These are phyloP conservation scores for Pogona vitticeps DNA, from an alignment of 2,113 vertebrate genomes.

Conservation along the genomic window DNA sequence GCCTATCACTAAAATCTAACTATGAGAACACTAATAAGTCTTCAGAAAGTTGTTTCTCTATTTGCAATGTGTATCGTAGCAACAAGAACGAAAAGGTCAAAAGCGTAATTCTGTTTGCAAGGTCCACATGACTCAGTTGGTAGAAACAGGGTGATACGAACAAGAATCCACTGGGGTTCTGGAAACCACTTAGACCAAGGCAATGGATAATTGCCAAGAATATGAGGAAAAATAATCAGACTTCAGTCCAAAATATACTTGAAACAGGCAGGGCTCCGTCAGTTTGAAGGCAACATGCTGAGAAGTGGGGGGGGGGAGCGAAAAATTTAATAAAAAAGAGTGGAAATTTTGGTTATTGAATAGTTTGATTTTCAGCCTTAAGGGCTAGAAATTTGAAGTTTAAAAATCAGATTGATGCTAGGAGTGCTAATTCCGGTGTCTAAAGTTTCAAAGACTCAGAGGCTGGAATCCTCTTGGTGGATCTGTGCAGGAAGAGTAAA, in stretches of 20 bases:
- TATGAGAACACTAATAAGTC: not conserved
- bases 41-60: constrained; percentile 18
- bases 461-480: too few relatives aligned
- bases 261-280: not conserved
- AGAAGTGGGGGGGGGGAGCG: not conserved
- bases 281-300: not conserved
- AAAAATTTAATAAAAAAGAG: not conserved
- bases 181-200: not conserved
- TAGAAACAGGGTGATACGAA: constrained; percentile 5
- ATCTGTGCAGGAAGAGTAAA: too few relatives aligned
- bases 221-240: constrained; percentile 8
- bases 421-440: too few relatives aligned
- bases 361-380: not conserved
- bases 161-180: not conserved
- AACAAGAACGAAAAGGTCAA: constrained; percentile 11
- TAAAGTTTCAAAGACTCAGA: too few relatives aligned
- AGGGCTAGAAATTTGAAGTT: not conserved
- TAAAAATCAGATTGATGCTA: too few relatives aligned
- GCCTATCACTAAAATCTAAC: not conserved
- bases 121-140: not conserved
- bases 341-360: not conserved
- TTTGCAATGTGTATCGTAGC: constrained; percentile 7
- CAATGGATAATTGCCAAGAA: not conserved
- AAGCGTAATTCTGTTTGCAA: constrained; percentile 3
- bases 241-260: constrained; percentile 7